Evolutionary conservation across 1,140 invertebrate species (phyloP), one percentile per base, ranked within the genome.

Genomic region (Drosophila lacertosa): DNA sequence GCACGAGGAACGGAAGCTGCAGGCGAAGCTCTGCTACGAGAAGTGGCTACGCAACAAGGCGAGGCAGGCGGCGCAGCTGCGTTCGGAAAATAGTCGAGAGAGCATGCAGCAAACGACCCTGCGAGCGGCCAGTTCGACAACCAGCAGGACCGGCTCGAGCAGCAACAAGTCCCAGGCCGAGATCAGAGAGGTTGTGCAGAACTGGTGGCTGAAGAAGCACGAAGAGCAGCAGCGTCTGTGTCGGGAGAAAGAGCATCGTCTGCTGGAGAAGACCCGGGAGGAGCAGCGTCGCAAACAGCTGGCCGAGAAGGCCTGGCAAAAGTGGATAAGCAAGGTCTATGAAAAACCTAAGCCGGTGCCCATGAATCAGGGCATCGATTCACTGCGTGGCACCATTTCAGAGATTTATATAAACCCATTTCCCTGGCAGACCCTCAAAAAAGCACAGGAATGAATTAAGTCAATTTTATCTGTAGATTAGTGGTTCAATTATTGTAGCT

Each of bases 341-440:
- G 42, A 29, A 2, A 89, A 84, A 13, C 82, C 88, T 4, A 90
- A 84, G 47, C 88, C 88, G 11, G 88, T 90, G 18, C 88, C 88
- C 6, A 22, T 90, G 10, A 89, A 89, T 40, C 71, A 84, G 50
- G 88, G 88, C 10, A 16, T 90, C 3, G 51, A 80, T 29, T 81
- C 82, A 0, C 33, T 90, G 35, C 76, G 80, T 0, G 82, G 73
- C 20, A 81, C 76, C 6, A 42, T 90, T 10, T 84, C 88, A 0
- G 35, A 51, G 2, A 20, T 90, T 0, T 90, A 75, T 20, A 29
- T 80, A 0, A 90, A 90, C 53, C 88, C 88, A 0, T 6, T 20
- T 0, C 44, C 63, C 2, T 90, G 88, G 81, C 26, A 66, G 48
- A 5, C 22, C 0, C 5, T 39, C 0, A 55, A 50, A 24, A 45